Evolutionary conservation across 37 sponge, comb jelly and placozoan genomes (phyloP), one percentile per base, ranked within the genome.

Genomic region (Mnemiopsis leidyi): DNA sequence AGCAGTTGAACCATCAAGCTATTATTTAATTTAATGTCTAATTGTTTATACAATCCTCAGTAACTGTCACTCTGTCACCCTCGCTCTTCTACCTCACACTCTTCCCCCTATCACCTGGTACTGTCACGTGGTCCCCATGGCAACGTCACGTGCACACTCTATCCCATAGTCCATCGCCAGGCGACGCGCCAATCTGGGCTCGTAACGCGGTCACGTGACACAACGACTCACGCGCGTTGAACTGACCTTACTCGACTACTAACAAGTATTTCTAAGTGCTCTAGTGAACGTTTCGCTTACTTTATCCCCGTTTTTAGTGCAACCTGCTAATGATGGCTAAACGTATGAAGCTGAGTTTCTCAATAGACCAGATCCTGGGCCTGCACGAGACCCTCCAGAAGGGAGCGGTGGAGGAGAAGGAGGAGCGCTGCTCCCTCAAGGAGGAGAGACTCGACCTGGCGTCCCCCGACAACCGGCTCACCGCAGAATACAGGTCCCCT

Each of bases 341-440:
- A 34, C 34, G 79, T 34, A 26, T 77, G 32, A 77, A 77, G 36
- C 35, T 77, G 79, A 77, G 79, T 34, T 77, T 77, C 79, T 77
- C 79, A 18, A 77, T 77, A 28, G 79, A 77, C 0, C 79, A 77
- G 36, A 77, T 77, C 35, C 79, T 77, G 35, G 79, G 79, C 33
- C 32, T 77, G 35, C 32, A 77, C 3, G 79, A 31, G 32, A 32
- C 79, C 1, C 1, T 13, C 2, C 1, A 48, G 61, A 5, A 48
- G 61, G 61, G 13, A 48, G 61, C 61, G 61, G 61, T 13, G 13
- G 61, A 48, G 13, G 61, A 48, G 13, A 13, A 48, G 13, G 13
- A 48, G 13, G 61, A 48, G 13, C 61, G 61, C 5, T 48, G 61
- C 61, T 18, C 61, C 61, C 61, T 48, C 9, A 48, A 48, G 61